Evolutionary conservation across 2,113 vertebrate species (phyloP).

Genomic region (Istiophorus platypterus): DNA sequence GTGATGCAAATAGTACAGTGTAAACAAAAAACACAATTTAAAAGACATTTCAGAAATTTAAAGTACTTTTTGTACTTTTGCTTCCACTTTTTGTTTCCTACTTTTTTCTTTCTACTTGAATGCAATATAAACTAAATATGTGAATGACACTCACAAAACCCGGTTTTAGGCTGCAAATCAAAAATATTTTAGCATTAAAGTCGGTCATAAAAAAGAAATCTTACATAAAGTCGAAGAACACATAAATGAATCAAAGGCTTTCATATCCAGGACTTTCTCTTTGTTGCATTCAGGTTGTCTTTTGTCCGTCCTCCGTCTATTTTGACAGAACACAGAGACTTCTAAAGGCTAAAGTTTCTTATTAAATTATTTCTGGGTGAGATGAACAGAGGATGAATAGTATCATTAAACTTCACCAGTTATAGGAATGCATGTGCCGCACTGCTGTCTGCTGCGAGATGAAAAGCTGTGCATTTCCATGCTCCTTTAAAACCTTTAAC

Average conservation of each 20-base stretch:
- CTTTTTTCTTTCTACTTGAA: neutral
- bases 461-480: conserved; percentile 90
- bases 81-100: no score
- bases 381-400: conserved; percentile 86
- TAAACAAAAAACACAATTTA: neutral
- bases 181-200: conserved; percentile 57
- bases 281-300: conserved; percentile 79
- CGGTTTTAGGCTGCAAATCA: conserved; percentile 20
- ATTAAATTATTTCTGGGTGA: conserved; percentile 93
- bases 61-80: no score
- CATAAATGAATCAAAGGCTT: conserved; percentile 80
- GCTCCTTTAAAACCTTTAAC: conserved; percentile 91
- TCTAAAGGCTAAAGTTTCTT: conserved; percentile 86
- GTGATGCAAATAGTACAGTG: neutral
- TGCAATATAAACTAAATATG: neutral
- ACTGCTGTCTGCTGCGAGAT: conserved; percentile 84
- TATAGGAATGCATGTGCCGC: conserved; percentile 82
- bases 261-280: conserved; percentile 80
- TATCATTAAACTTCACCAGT: conserved; percentile 91
- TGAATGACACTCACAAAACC: neutral
- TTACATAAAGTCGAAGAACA: conserved; percentile 74
- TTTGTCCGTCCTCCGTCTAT: conserved; percentile 81
- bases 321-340: conserved; percentile 83
- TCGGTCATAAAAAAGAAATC: conserved; percentile 72
- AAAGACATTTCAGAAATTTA: neutral